Conservation (phyloP, 2,797 vertebrate species). For the Cynodonichthys magdalenae region DNA sequence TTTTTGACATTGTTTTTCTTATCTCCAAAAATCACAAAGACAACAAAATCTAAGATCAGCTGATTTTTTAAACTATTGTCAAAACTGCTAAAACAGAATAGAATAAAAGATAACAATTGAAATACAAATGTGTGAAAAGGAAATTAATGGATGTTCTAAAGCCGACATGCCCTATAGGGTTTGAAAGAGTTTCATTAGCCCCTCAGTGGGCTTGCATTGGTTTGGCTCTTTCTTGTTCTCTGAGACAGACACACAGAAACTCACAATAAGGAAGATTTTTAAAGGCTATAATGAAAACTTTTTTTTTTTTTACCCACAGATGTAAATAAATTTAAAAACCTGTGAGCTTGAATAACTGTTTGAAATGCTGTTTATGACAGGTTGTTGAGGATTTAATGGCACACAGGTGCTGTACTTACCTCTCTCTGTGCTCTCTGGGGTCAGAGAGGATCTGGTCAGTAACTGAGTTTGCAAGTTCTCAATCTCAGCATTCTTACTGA, state of each 20-base stretch:
- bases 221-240: constrained; percentile 88
- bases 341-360: constrained; percentile 19
- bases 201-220: constrained; percentile 77
- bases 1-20: constrained; percentile 12
- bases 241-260: constrained; percentile 70
- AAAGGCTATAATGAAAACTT: constrained; percentile 14
- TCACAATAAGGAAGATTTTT: constrained; percentile 42
- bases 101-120: constrained; percentile 35
- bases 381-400: background rate
- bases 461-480: constrained; percentile 91
- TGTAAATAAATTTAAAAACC: constrained; percentile 41
- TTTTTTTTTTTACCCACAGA: constrained; percentile 18
- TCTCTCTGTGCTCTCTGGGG: constrained; percentile 85
- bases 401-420: constrained; percentile 75
- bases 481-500: constrained; percentile 92
- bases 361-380: constrained; percentile 26
- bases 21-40: constrained; percentile 14
- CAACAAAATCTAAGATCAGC: constrained; percentile 9
- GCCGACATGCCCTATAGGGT: constrained; percentile 45
- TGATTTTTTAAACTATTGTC: constrained; percentile 32
- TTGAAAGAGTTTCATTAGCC: constrained; percentile 44
- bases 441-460: constrained; percentile 80
- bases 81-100: constrained; percentile 29
- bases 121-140: constrained; percentile 27
- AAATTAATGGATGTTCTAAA: constrained; percentile 34